Evolutionary conservation across 2,797 vertebrate species (phyloP).

Genomic region (Toxotes lorentzi): DNA sequence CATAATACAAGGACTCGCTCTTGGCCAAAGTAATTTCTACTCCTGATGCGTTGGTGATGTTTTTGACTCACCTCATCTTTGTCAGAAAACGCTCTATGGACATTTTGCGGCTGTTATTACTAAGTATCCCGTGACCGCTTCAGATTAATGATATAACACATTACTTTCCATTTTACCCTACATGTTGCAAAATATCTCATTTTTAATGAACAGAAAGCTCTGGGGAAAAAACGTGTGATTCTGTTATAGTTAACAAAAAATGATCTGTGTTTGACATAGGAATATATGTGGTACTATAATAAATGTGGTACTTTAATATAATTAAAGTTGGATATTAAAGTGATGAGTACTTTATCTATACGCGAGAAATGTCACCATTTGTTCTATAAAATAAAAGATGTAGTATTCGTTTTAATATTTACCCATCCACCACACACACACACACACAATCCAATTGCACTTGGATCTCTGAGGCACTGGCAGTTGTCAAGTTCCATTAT

Average conservation of each 20-base stretch:
- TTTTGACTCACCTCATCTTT: neutral
- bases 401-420: conserved; percentile 13
- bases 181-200: neutral
- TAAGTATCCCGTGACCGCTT: neutral
- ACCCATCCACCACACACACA: neutral
- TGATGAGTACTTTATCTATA: neutral
- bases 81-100: neutral
- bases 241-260: no score
- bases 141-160: neutral
- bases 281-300: no score
- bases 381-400: neutral
- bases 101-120: neutral
- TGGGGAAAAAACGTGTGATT: neutral
- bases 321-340: neutral
- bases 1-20: conserved; percentile 17
- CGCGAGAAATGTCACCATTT: neutral
- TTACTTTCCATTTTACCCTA: neutral
- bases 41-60: conserved; percentile 14
- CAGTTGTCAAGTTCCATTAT: conserved; percentile 31
- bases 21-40: conserved; percentile 33
- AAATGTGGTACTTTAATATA: no score
- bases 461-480: conserved; percentile 18
- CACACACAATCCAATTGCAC: conserved; percentile 2
- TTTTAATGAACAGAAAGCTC: neutral
- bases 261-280: neutral